These are phyloP conservation scores for Grammomys surdaster DNA, from an alignment of 2,113 vertebrate genomes.

Conservation along the genomic window DNA sequence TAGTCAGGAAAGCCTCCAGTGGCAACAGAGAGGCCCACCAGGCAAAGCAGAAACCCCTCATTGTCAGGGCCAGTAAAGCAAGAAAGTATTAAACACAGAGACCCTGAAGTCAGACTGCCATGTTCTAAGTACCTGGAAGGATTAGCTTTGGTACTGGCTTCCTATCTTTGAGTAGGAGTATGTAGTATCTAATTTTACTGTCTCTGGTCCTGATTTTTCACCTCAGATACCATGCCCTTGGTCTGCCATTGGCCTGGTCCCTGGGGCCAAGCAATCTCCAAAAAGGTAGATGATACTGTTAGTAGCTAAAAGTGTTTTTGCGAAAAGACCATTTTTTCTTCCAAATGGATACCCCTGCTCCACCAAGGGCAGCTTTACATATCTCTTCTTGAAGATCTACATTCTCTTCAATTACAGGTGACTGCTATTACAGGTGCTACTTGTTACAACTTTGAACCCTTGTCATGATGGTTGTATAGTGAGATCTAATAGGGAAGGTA, in stretches of 20 bases:
- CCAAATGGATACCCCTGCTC: background rate
- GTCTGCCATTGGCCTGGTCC: background rate
- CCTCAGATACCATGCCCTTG: fast-evolving
- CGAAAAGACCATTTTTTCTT: background rate
- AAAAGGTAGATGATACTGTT: background rate
- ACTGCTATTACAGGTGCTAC: background rate
- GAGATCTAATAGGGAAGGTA: background rate
- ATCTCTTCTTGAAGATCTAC: background rate
- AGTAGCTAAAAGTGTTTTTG: background rate
- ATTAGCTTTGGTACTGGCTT: background rate
- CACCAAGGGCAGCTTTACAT: too few species aligned
- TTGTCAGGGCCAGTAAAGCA: background rate
- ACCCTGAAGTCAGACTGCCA: background rate
- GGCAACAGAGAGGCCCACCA: background rate
- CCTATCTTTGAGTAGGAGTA: background rate
- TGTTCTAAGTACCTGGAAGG: background rate
- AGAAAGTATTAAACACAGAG: background rate
- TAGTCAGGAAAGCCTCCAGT: background rate
- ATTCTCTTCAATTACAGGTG: background rate
- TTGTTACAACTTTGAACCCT: background rate
- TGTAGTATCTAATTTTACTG: background rate
- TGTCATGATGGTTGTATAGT: background rate
- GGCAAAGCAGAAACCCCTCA: background rate
- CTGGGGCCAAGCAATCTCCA: background rate
- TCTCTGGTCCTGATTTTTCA: background rate